Percentiles rank a stretch among this genome's conserved stretches.
Evolutionary conservation across 2,888 invertebrate genomes (phyloP).

Genomic region (Invenusta paracnida): DNA sequence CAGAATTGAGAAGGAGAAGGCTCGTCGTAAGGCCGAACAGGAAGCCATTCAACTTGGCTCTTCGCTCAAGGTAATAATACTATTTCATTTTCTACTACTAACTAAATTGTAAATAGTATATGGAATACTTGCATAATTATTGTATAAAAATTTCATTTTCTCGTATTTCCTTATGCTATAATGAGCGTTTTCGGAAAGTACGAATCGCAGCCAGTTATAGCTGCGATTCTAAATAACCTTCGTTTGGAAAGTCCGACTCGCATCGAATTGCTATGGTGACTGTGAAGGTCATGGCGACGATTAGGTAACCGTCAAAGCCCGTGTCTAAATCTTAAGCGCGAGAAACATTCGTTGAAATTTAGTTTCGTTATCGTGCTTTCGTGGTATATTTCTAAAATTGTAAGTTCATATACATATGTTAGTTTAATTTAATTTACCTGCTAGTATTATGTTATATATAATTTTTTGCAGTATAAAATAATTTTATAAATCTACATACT

Average conservation of each 20-base stretch:
- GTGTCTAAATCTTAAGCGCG: neutral
- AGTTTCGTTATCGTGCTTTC: neutral
- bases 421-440: no score
- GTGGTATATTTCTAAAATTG: neutral
- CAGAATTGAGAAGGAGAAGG: conserved; percentile 60
- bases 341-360: neutral
- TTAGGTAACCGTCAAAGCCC: neutral
- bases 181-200: neutral
- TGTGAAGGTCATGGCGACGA: neutral
- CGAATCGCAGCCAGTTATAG: neutral
- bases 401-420: neutral
- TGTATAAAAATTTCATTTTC: no score
- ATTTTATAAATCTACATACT: no score
- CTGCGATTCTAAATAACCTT: neutral
- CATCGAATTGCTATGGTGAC: neutral
- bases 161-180: no score
- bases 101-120: no score
- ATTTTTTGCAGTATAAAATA: no score
- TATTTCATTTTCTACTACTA: no score
- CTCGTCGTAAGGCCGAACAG: conserved; percentile 56
- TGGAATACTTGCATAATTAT: no score
- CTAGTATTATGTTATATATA: no score
- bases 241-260: neutral
- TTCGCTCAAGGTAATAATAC: conserved; percentile 55
- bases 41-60: conserved; percentile 57